Evolutionary conservation across 2,113 vertebrate species (phyloP).

Genomic region (Capricornis sumatraensis): DNA sequence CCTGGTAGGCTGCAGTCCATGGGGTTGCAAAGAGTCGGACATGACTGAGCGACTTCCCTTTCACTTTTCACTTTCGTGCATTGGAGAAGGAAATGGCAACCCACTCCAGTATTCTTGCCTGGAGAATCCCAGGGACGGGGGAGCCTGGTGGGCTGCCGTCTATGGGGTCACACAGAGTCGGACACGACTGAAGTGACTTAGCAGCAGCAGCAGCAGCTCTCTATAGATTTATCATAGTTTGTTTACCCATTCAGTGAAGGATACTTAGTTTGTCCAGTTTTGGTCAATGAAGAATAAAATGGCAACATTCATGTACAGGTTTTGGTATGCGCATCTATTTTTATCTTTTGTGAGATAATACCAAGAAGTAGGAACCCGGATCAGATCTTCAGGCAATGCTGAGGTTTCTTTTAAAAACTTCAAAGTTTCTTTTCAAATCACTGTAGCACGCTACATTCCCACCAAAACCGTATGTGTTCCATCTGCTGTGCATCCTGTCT

Average conservation of each 20-base stretch:
- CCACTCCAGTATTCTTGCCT: no score
- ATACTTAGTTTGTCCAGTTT: neutral
- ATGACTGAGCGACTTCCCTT: no score
- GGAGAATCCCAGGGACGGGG: no score
- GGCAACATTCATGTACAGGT: neutral
- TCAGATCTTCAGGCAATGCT: neutral
- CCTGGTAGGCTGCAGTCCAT: no score
- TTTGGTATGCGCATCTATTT: neutral
- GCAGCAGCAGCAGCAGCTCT: neutral
- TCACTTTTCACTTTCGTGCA: no score
- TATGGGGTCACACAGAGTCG: no score
- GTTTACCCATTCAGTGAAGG: neutral
- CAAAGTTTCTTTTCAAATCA: neutral
- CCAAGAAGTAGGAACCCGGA: neutral
- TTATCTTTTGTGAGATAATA: neutral
- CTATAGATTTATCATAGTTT: neutral
- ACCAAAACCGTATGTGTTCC: neutral
- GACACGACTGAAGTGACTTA: no score
- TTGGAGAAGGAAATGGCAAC: neutral
- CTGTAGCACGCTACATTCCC: neutral
- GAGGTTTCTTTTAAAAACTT: neutral
- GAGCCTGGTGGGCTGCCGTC: no score
- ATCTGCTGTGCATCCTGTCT: neutral
- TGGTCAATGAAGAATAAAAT: neutral
- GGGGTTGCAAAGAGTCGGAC: no score